These are phyloP conservation scores for Suricata suricatta DNA, from an alignment of 2,113 vertebrate genomes.

Conservation along the genomic window DNA sequence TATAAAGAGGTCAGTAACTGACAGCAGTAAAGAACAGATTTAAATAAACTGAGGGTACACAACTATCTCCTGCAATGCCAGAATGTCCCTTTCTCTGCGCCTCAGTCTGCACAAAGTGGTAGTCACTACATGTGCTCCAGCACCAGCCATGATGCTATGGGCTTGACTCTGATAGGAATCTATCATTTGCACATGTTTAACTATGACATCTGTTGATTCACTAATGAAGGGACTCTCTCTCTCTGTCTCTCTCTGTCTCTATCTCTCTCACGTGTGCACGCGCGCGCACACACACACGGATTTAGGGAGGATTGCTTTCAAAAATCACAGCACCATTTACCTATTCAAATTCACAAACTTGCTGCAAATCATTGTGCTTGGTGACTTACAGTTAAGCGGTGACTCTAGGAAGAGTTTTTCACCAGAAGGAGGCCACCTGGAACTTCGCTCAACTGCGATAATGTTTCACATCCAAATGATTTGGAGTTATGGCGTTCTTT, in stretches of 20 bases:
- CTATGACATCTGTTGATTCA: not conserved
- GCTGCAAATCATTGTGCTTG: not conserved
- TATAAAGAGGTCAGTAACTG: not conserved
- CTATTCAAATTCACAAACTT: conserved; percentile 1
- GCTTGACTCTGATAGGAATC: not conserved
- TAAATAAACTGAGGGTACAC: not conserved
- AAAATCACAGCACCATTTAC: not conserved
- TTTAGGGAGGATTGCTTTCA: not conserved
- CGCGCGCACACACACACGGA: not conserved
- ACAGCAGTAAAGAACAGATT: not conserved
- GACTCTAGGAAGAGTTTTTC: not conserved
- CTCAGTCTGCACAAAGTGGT: not conserved
- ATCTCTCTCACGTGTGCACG: too few species aligned
- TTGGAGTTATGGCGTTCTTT: not conserved
- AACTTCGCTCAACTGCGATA: not conserved
- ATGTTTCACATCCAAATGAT: not conserved
- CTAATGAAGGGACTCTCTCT: not conserved
- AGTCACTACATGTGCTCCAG: not conserved
- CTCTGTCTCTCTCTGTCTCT: too few species aligned
- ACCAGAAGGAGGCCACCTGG: not conserved
- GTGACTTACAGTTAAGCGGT: not conserved
- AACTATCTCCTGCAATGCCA: not conserved
- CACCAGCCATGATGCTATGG: not conserved
- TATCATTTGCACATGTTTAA: not conserved
- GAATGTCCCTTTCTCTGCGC: not conserved